Evolutionary conservation across 2,113 vertebrate genomes (phyloP).

Genomic region (Callipepla squamata): DNA sequence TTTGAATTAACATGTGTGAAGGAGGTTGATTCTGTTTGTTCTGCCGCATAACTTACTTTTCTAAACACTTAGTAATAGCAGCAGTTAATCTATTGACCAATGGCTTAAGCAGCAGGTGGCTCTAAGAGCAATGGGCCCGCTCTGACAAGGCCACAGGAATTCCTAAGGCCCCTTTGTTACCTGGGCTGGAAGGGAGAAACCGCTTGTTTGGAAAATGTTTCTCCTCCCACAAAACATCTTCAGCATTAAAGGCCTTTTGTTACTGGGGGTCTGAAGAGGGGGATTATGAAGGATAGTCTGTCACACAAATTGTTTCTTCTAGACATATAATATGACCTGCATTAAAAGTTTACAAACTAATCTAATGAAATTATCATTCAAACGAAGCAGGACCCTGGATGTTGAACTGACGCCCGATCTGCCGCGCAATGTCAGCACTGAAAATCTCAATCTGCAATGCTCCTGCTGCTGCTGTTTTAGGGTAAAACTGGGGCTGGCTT

Average conservation of each 20-base stretch:
- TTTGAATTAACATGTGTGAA: constrained; percentile 85
- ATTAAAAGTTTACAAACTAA: constrained; percentile 79
- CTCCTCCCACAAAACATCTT: constrained; percentile 85
- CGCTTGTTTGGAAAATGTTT: constrained; percentile 85
- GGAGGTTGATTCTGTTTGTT: constrained; percentile 85
- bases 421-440: constrained; percentile 24
- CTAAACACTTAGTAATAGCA: constrained; percentile 82
- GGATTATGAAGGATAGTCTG: constrained; percentile 83
- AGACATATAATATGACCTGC: constrained; percentile 74
- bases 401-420: constrained; percentile 60
- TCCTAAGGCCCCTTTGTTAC: constrained; percentile 84
- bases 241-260: constrained; percentile 84
- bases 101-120: constrained; percentile 86
- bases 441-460: background rate
- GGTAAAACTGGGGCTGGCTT: background rate
- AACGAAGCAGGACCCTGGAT: constrained; percentile 66
- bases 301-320: constrained; percentile 81
- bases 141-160: constrained; percentile 75
- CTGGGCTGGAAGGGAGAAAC: constrained; percentile 80
- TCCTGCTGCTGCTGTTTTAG: background rate
- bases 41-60: constrained; percentile 84
- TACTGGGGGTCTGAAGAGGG: constrained; percentile 78
- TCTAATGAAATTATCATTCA: constrained; percentile 82
- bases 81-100: constrained; percentile 84
- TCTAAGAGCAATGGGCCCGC: constrained; percentile 77